A percentile compares a stretch with the other conserved stretches of the same genome.
phyloP scores from a whole-genome alignment of 2,113 vertebrate genomes.

The Pollachius pollachius region DNA sequence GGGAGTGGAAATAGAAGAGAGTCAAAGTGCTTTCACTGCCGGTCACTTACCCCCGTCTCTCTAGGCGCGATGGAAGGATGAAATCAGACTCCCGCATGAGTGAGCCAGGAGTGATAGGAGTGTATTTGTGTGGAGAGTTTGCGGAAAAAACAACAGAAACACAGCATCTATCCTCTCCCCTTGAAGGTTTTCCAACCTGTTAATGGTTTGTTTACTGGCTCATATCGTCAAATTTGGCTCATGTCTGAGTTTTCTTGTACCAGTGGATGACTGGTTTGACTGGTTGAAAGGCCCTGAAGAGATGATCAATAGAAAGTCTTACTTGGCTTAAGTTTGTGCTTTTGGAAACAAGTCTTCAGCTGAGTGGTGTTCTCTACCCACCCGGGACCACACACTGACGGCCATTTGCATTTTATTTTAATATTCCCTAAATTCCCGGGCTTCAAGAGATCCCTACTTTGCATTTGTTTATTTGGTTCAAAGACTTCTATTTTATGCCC shows the following conservation, averaged over 20 bases:
- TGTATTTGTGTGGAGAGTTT: slow-evolving; percentile 19
- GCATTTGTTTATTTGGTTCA: slow-evolving; percentile 67
- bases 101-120: slow-evolving; percentile 18
- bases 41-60: slow-evolving; percentile 53
- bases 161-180: too few species aligned
- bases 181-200: too few species aligned
- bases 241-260: too few species aligned
- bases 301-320: too few species aligned
- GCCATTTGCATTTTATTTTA: slow-evolving; percentile 60
- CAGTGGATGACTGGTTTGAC: too few species aligned
- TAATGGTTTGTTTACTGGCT: too few species aligned
- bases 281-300: too few species aligned
- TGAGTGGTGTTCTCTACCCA: background rate
- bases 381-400: slow-evolving; percentile 24
- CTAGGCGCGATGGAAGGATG: slow-evolving; percentile 45
- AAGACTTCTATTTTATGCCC: slow-evolving; percentile 44
- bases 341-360: too few species aligned
- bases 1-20: slow-evolving; percentile 1
- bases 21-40: slow-evolving; percentile 48
- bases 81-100: slow-evolving; percentile 46
- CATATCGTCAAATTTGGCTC: too few species aligned
- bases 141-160: background rate
- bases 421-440: slow-evolving; percentile 54
- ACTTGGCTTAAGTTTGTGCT: too few species aligned
- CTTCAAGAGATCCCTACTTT: slow-evolving; percentile 55